A percentile compares a stretch with the other conserved stretches of the same genome.
phyloP scores from a whole-genome alignment of 2,888 invertebrate species.

The Drosophila birchii region DNA sequence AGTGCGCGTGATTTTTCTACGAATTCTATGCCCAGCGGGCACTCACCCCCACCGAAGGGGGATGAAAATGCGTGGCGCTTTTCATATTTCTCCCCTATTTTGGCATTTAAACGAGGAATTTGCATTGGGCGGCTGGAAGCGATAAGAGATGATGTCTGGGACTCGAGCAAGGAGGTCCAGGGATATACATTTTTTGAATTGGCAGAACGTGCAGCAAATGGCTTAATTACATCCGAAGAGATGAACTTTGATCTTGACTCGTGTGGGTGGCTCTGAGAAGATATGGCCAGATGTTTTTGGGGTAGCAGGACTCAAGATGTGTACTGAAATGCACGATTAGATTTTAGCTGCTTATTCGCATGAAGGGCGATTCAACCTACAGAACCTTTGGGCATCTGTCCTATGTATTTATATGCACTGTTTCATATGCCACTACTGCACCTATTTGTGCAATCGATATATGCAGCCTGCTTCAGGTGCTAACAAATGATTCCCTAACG shows the following conservation, averaged over 20 bases:
- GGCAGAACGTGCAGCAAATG: constrained; percentile 77
- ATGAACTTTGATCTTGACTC: constrained; percentile 71
- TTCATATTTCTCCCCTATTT: constrained; percentile 37
- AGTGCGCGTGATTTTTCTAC: constrained; percentile 82
- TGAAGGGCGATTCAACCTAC: not conserved
- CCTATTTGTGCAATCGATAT: constrained; percentile 14
- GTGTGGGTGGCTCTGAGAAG: constrained; percentile 13
- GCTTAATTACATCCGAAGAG: constrained; percentile 71
- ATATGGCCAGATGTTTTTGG: not conserved
- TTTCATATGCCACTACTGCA: not conserved
- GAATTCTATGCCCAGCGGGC: constrained; percentile 75
- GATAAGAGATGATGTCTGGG: constrained; percentile 59
- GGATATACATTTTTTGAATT: constrained; percentile 64
- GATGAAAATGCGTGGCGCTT: constrained; percentile 45
- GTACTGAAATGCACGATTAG: not conserved
- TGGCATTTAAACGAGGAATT: constrained; percentile 55
- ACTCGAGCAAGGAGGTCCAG: constrained; percentile 41
- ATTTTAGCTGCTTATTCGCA: not conserved
- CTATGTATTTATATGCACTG: not conserved
- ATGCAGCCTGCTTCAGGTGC: constrained; percentile 7
- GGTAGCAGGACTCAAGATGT: not conserved
- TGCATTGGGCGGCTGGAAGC: constrained; percentile 46
- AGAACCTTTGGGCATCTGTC: not conserved
- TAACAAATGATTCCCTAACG: constrained; percentile 16
- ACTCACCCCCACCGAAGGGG: constrained; percentile 31